phyloP scores from a whole-genome alignment of 2,113 vertebrate genomes.

The Ctenomys sociabilis region DNA sequence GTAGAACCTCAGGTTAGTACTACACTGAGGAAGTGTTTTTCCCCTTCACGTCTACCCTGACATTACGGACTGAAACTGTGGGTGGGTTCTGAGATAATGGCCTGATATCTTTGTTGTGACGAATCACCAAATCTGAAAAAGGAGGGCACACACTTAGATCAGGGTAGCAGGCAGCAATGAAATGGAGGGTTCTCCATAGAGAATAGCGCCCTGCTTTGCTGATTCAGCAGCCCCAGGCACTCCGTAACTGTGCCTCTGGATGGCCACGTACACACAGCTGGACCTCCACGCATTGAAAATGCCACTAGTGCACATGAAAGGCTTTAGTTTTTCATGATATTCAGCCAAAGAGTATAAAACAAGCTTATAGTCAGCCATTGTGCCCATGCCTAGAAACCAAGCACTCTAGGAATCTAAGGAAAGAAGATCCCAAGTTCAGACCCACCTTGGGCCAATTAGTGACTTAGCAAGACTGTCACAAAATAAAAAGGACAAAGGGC shows the following conservation, averaged over 20 bases:
- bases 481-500: not conserved
- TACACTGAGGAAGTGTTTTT: not conserved
- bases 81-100: not conserved
- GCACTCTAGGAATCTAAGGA: not conserved
- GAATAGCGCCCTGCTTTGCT: not conserved
- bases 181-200: not conserved
- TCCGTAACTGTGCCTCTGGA: not conserved
- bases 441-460: not conserved
- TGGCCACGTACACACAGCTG: not conserved
- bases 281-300: not conserved
- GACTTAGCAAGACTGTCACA: not conserved
- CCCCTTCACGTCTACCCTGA: not conserved
- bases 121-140: not conserved
- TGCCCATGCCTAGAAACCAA: not conserved
- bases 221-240: too few relatives aligned
- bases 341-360: not conserved
- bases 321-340: not conserved
- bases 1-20: not conserved
- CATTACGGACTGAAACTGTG: not conserved
- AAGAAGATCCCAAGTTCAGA: not conserved
- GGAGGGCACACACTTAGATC: not conserved
- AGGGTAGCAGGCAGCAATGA: not conserved
- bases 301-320: not conserved
- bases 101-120: slow-evolving; percentile 21
- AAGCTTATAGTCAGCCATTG: not conserved